Evolutionary conservation across 2,113 vertebrate species (phyloP).

Genomic region (Myotis brandtii): DNA sequence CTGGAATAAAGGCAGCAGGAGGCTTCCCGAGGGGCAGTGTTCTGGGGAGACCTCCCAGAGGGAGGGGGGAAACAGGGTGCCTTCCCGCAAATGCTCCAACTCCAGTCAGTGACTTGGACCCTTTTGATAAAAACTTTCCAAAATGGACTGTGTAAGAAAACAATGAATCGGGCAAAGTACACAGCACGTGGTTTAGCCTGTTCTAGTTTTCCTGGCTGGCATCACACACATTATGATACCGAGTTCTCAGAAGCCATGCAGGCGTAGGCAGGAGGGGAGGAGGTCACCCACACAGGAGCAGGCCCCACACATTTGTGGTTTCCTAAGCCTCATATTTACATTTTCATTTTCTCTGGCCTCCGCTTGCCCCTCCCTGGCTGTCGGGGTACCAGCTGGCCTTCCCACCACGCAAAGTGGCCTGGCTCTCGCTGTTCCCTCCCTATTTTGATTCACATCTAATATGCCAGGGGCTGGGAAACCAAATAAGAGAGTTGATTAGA

Average conservation of each 20-base stretch:
- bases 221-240: rapidly evolving
- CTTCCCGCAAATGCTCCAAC: background rate
- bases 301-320: background rate
- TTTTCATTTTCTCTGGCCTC: background rate
- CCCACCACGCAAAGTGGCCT: background rate
- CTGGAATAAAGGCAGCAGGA: background rate
- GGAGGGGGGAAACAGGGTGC: background rate
- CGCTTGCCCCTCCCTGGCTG: background rate
- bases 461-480: conserved; percentile 60
- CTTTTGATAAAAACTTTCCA: background rate
- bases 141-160: background rate
- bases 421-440: background rate
- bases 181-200: background rate
- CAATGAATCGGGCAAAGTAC: background rate
- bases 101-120: background rate
- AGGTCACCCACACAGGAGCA: background rate
- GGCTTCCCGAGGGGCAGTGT: background rate
- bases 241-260: background rate
- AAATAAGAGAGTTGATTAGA: conserved; percentile 66
- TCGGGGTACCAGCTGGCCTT: background rate
- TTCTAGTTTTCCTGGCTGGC: background rate
- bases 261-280: rapidly evolving
- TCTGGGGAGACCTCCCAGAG: background rate
- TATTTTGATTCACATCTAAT: conserved; percentile 43
- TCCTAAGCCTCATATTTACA: background rate